Percentiles rank a stretch among this genome's conserved stretches.
These are phyloP conservation scores for Dromaius novaehollandiae DNA, from an alignment of 2,113 vertebrate species.

Conservation along the genomic window DNA sequence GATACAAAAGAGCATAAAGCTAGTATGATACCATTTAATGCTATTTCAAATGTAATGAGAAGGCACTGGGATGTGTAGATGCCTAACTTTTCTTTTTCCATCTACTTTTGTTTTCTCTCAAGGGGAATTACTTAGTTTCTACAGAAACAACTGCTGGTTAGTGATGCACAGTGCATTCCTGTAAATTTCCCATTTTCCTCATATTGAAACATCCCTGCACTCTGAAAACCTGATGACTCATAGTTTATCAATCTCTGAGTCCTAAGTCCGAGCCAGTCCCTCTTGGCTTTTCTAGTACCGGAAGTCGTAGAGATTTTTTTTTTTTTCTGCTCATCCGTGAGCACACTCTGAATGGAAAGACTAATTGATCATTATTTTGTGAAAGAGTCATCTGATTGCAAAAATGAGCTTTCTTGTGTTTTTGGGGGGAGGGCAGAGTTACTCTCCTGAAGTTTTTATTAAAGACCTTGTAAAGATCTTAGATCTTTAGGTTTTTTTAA, in stretches of 20 bases:
- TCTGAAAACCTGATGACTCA: slow-evolving; percentile 60
- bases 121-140: background rate
- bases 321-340: background rate
- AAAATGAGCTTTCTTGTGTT: background rate
- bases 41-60: background rate
- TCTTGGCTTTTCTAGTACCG: slow-evolving; percentile 1
- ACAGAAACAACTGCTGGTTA: background rate
- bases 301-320: background rate
- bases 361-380: background rate
- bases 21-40: background rate
- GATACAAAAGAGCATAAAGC: background rate
- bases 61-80: background rate
- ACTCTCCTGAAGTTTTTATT: background rate
- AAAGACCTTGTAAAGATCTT: background rate
- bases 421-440: background rate
- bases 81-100: background rate
- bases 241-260: slow-evolving; percentile 38
- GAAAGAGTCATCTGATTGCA: background rate
- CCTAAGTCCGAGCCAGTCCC: background rate
- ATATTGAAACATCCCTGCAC: background rate
- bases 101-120: background rate
- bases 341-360: background rate
- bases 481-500: background rate
- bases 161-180: background rate
- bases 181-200: slow-evolving; percentile 7